A percentile compares a stretch with the other conserved stretches of the same genome.
Conservation (phyloP, 2,888 invertebrate genomes). For the Protonemura montana region DNA sequence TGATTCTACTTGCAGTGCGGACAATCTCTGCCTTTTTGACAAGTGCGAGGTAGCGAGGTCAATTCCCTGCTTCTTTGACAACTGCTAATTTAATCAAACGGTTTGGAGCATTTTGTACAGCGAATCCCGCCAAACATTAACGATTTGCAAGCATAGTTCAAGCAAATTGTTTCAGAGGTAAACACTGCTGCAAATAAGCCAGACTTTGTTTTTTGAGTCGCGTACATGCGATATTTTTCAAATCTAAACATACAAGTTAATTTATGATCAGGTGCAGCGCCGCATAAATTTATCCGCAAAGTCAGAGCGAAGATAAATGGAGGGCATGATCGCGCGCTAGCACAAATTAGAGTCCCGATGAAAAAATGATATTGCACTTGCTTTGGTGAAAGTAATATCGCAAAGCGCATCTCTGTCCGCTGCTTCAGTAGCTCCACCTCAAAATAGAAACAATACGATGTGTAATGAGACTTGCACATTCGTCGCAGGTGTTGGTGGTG, state of each 20-base stretch:
- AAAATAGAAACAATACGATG: too few species aligned
- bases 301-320: background rate
- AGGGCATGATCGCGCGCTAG: background rate
- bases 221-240: background rate
- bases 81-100: background rate
- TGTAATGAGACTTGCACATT: too few species aligned
- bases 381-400: too few species aligned
- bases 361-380: background rate
- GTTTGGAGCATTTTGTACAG: background rate
- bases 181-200: background rate
- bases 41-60: background rate
- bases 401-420: too few species aligned
- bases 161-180: background rate
- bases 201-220: background rate
- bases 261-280: background rate
- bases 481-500: too few species aligned
- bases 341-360: background rate
- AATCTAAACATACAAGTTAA: background rate
- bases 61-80: background rate
- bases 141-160: background rate
- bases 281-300: background rate
- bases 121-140: too few species aligned
- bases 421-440: too few species aligned
- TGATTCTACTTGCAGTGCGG: background rate
- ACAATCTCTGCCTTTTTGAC: background rate